Evolutionary conservation across 2,888 invertebrate species (phyloP).

Genomic region (Cryptus armator): DNA sequence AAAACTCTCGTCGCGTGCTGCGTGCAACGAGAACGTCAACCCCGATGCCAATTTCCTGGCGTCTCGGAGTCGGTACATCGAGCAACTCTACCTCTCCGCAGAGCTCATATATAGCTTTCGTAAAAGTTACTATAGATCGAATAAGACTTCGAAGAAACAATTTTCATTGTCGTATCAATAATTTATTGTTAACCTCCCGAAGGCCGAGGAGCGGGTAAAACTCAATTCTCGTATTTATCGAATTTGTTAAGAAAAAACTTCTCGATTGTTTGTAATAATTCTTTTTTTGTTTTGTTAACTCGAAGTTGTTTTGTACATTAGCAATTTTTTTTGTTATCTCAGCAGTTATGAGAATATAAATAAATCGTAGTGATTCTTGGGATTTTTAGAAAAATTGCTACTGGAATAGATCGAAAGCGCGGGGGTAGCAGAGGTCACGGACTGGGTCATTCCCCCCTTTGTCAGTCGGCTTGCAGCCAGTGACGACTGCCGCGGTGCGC

Average conservation of each 20-base stretch:
- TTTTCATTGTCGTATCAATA: neutral
- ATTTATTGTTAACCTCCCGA: neutral
- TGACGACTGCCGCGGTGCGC: slow-evolving; percentile 70
- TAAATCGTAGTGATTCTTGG: neutral
- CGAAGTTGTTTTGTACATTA: neutral
- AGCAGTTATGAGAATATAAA: neutral
- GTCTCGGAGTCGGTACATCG: slow-evolving; percentile 54
- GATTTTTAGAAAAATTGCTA: neutral
- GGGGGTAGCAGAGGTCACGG: slow-evolving; percentile 70
- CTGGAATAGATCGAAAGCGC: slow-evolving; percentile 54
- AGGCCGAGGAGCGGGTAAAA: too few species aligned
- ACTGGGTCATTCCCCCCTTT: slow-evolving; percentile 82
- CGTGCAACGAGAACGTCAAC: slow-evolving; percentile 65
- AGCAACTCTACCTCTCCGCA: neutral
- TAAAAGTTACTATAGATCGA: neutral
- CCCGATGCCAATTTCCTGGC: slow-evolving; percentile 68
- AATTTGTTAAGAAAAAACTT: too few species aligned
- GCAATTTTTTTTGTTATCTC: neutral
- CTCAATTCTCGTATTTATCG: too few species aligned
- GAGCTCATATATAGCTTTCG: slow-evolving; percentile 2
- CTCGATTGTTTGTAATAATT: neutral
- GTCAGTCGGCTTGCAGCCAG: slow-evolving; percentile 48
- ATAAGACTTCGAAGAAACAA: neutral
- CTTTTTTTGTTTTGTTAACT: neutral
- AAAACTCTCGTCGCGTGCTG: slow-evolving; percentile 60